A percentile compares a stretch with the other conserved stretches of the same genome.
These are phyloP conservation scores for Diloba caeruleocephala DNA, from an alignment of 2,888 invertebrate genomes.

Conservation along the genomic window DNA sequence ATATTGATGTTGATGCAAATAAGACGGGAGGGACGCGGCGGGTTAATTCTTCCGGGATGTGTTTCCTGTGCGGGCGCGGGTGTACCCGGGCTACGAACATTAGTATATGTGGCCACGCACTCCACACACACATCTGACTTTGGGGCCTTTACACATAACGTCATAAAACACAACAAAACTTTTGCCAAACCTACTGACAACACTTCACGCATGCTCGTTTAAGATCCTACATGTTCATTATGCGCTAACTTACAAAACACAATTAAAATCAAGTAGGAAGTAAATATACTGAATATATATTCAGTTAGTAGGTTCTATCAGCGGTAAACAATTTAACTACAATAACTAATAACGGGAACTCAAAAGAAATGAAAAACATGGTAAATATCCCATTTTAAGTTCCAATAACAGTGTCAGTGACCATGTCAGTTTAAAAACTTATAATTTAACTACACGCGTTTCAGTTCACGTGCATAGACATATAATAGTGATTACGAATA, in stretches of 20 bases:
- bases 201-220: constrained; percentile 25
- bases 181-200: constrained; percentile 26
- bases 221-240: constrained; percentile 8
- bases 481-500: too few species aligned
- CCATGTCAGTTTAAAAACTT: too few species aligned
- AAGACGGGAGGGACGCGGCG: constrained; percentile 68
- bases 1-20: constrained; percentile 78
- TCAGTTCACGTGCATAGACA: too few species aligned
- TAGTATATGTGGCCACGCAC: constrained; percentile 77
- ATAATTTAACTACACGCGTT: too few species aligned
- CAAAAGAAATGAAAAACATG: too few species aligned
- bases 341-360: too few species aligned
- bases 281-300: not conserved
- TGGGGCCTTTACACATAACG: constrained; percentile 36
- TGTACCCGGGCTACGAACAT: constrained; percentile 56
- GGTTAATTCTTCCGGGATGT: constrained; percentile 87
- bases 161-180: constrained; percentile 35
- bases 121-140: constrained; percentile 23
- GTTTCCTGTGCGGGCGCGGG: constrained; percentile 77
- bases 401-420: too few species aligned
- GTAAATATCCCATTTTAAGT: too few species aligned
- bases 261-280: constrained; percentile 5
- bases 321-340: not conserved
- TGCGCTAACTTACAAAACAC: constrained; percentile 11
- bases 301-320: not conserved